Percentiles rank a stretch among this genome's conserved stretches.
phyloP scores from a whole-genome alignment of 2,888 invertebrate genomes.

The Noctua comes region DNA sequence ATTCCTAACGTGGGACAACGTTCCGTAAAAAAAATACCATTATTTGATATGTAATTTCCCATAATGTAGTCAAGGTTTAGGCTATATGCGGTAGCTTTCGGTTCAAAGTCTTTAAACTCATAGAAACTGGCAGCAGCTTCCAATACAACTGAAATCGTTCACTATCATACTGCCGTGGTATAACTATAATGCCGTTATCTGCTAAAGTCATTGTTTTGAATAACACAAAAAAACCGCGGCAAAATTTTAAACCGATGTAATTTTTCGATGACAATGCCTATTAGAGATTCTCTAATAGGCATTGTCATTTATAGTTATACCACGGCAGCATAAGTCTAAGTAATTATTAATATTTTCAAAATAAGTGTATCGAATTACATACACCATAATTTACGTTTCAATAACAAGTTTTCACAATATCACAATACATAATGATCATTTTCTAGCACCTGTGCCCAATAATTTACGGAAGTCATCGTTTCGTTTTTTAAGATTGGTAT shows the following conservation, averaged over 20 bases:
- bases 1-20: too few relatives aligned
- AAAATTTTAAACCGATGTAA: too few relatives aligned
- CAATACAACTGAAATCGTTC: not conserved
- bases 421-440: conserved; percentile 47
- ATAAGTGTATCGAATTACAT: conserved; percentile 38
- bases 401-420: conserved; percentile 63
- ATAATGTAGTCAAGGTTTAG: not conserved
- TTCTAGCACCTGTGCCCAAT: conserved; percentile 69
- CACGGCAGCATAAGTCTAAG: not conserved
- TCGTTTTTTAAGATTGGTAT: conserved; percentile 34
- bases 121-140: not conserved
- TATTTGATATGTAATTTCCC: not conserved
- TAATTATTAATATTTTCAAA: conserved; percentile 1
- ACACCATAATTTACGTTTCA: conserved; percentile 1
- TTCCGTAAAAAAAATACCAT: too few relatives aligned
- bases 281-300: too few relatives aligned
- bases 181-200: too few relatives aligned
- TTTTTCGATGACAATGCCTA: too few relatives aligned
- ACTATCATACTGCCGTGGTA: too few relatives aligned
- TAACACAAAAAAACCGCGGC: too few relatives aligned
- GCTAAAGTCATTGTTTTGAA: too few relatives aligned
- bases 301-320: too few relatives aligned
- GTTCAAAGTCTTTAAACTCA: not conserved
- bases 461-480: conserved; percentile 53
- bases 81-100: not conserved